Evolutionary conservation across 2,797 vertebrate genomes (phyloP).

Genomic region (Takifugu ocellatus): DNA sequence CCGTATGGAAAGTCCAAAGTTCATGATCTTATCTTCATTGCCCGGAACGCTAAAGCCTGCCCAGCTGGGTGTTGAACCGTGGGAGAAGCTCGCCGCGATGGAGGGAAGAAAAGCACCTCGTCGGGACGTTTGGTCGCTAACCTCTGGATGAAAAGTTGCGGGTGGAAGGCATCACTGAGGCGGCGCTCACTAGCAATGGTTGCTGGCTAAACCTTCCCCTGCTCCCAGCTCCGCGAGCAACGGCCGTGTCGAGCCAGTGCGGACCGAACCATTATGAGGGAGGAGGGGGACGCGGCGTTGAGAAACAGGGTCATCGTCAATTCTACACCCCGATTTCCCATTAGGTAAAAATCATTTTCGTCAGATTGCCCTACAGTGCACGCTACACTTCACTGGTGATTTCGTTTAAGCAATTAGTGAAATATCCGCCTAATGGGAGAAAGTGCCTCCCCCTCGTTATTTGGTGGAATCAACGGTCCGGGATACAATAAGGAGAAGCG

Average conservation of each 20-base stretch:
- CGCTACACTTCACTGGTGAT: rapidly evolving
- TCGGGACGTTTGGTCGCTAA: constrained; percentile 39
- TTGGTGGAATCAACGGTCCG: constrained; percentile 42
- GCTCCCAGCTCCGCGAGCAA: constrained; percentile 59
- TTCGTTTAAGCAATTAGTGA: rapidly evolving
- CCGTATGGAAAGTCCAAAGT: constrained; percentile 76
- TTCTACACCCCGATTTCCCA: not conserved
- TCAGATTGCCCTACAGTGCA: rapidly evolving
- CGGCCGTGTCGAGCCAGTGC: constrained; percentile 73
- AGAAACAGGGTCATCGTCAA: constrained; percentile 20
- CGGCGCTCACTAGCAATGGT: constrained; percentile 58
- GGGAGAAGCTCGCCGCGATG: constrained; percentile 21
- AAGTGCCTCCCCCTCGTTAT: constrained; percentile 15
- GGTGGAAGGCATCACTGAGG: constrained; percentile 53
- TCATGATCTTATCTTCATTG: constrained; percentile 72
- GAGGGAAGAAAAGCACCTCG: constrained; percentile 16
- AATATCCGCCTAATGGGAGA: not conserved
- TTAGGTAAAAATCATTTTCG: rapidly evolving
- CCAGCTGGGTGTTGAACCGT: constrained; percentile 43
- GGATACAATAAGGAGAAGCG: constrained; percentile 69
- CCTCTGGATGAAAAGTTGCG: constrained; percentile 66
- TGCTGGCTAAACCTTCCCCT: constrained; percentile 56
- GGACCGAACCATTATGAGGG: constrained; percentile 64
- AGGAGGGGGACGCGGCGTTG: constrained; percentile 30
- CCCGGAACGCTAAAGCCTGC: constrained; percentile 35